phyloP scores from a whole-genome alignment of 2,888 invertebrate genomes.

The Calameuta pallipes region DNA sequence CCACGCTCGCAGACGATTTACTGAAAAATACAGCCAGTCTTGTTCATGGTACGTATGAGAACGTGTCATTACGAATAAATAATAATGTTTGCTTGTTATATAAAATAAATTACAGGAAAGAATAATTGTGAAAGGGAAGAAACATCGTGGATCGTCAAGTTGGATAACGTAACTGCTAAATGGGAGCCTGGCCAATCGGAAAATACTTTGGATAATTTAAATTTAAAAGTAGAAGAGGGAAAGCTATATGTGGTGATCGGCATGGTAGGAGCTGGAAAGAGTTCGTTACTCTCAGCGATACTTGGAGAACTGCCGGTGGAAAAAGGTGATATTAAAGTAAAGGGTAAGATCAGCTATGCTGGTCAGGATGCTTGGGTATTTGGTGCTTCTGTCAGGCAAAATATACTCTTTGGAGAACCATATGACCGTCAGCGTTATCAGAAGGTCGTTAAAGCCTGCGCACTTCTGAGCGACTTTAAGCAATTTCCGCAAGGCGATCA shows the following conservation, averaged over 20 bases:
- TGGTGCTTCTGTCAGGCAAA: constrained; percentile 81
- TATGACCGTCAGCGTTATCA: constrained; percentile 72
- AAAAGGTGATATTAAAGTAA: constrained; percentile 73
- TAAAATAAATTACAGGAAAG: constrained; percentile 22
- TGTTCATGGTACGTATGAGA: constrained; percentile 25
- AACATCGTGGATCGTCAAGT: constrained; percentile 41
- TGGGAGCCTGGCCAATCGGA: constrained; percentile 70
- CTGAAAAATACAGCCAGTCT: constrained; percentile 40
- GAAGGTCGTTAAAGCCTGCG: constrained; percentile 63
- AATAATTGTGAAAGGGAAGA: constrained; percentile 22
- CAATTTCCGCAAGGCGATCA: constrained; percentile 77
- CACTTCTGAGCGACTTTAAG: constrained; percentile 67
- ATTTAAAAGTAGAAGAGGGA: constrained; percentile 69
- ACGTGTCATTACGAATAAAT: not conserved
- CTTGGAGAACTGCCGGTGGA: constrained; percentile 77
- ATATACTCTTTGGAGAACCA: constrained; percentile 84
- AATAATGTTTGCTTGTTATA: not conserved
- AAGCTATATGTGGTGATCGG: constrained; percentile 79
- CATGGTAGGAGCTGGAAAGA: constrained; percentile 81
- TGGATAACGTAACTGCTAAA: constrained; percentile 59
- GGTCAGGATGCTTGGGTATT: constrained; percentile 90
- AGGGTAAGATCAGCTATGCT: constrained; percentile 78
- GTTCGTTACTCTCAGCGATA: constrained; percentile 75
- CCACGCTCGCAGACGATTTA: constrained; percentile 51
- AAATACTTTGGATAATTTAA: constrained; percentile 69